These are phyloP conservation scores for Drosophila baimaii DNA, from an alignment of 1,140 invertebrate genomes.

Conservation along the genomic window DNA sequence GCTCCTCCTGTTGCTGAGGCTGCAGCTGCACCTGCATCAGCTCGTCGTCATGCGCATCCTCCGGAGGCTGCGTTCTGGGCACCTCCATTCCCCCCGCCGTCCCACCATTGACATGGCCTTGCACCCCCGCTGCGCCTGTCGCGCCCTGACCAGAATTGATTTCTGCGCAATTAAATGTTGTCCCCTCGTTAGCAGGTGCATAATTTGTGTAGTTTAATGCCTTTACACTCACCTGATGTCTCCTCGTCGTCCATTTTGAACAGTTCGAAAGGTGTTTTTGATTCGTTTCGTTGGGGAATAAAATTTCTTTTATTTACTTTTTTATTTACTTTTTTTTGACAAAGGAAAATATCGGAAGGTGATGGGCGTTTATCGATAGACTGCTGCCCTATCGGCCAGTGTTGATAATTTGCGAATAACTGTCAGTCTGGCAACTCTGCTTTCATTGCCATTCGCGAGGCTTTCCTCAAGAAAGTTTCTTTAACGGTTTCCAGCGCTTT, in stretches of 20 bases:
- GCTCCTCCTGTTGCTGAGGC: slow-evolving; percentile 1
- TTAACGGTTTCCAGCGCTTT: no score
- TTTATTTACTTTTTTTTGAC: slow-evolving; percentile 48
- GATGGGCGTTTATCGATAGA: slow-evolving; percentile 10
- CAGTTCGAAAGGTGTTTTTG: slow-evolving; percentile 11
- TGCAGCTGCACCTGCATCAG: not conserved
- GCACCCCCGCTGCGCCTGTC: slow-evolving; percentile 11
- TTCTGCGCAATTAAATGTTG: slow-evolving; percentile 42
- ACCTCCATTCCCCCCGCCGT: not conserved
- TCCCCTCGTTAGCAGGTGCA: not conserved
- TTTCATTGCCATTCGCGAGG: not conserved
- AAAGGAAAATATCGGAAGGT: slow-evolving; percentile 34
- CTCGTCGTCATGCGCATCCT: slow-evolving; percentile 9
- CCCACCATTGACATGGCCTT: slow-evolving; percentile 5
- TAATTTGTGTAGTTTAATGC: not conserved
- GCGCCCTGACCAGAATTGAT: slow-evolving; percentile 50
- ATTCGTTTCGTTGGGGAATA: slow-evolving; percentile 1
- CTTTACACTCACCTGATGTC: slow-evolving; percentile 32
- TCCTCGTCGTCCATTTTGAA: slow-evolving; percentile 68
- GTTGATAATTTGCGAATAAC: not conserved
- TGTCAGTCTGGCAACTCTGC: not conserved
- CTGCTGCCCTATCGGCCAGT: not conserved
- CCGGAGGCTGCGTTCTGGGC: not conserved
- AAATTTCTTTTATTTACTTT: slow-evolving; percentile 18
- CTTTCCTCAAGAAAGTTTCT: no score